phyloP scores from a whole-genome alignment of 2,113 vertebrate species.

The Mixornis gularis region DNA sequence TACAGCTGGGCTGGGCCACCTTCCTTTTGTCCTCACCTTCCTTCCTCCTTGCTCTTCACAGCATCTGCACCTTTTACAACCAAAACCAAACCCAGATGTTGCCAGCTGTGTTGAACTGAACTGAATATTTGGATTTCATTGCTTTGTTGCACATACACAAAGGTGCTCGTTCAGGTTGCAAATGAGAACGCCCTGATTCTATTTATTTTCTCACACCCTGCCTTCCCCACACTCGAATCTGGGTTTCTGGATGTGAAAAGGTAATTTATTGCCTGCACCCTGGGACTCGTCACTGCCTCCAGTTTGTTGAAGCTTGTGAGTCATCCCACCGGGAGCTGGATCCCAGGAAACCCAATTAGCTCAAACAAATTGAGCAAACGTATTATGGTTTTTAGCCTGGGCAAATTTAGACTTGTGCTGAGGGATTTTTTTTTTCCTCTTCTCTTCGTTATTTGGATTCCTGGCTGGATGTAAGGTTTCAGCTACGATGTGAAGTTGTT shows the following conservation, averaged over 20 bases:
- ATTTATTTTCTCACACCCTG: not conserved
- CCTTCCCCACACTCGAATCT: not conserved
- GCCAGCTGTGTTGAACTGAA: not conserved
- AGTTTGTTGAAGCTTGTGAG: conserved; percentile 36
- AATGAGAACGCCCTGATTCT: not conserved
- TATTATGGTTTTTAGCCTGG: conserved; percentile 13
- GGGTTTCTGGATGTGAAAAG: conserved; percentile 13
- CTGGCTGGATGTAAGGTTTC: not conserved
- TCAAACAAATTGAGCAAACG: conserved; percentile 47
- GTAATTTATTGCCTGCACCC: conserved; percentile 28
- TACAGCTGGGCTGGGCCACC: not conserved
- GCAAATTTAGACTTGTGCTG: not conserved
- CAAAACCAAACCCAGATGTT: not conserved
- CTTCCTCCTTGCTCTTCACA: not conserved
- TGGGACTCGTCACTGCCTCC: conserved; percentile 18
- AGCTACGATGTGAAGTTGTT: accelerated
- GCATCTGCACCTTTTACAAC: not conserved
- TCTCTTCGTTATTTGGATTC: not conserved
- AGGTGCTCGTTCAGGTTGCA: not conserved
- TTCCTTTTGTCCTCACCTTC: not conserved
- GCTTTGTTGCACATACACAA: not conserved
- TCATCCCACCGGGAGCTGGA: not conserved
- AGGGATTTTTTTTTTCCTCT: not conserved
- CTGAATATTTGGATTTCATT: not conserved
- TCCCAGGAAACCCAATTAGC: conserved; percentile 62